phyloP scores from a whole-genome alignment of 2,797 vertebrate species.

The Pachyuromys duprasi region DNA sequence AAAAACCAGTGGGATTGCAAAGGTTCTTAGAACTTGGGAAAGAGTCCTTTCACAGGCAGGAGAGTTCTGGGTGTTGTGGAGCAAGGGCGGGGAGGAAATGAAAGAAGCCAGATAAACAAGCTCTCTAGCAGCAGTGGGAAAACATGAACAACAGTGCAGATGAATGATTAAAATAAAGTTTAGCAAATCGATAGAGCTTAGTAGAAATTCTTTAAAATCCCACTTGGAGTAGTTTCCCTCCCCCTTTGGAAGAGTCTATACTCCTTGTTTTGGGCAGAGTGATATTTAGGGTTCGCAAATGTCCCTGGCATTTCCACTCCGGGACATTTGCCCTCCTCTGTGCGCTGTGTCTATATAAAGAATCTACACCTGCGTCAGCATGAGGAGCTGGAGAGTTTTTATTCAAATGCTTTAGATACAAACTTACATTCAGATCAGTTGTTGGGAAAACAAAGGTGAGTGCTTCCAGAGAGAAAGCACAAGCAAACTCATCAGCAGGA shows the following conservation, averaged over 20 bases:
- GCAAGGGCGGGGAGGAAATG: not conserved
- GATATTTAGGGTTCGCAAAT: conserved; percentile 26
- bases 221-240: not conserved
- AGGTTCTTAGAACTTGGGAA: not conserved
- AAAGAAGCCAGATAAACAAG: not conserved
- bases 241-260: not conserved
- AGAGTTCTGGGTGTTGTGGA: not conserved
- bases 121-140: not conserved
- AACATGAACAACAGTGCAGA: not conserved
- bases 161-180: not conserved
- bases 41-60: not conserved
- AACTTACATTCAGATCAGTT: conserved; percentile 81
- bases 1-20: not conserved
- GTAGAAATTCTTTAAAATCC: not conserved
- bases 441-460: conserved; percentile 79
- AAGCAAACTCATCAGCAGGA: conserved; percentile 58
- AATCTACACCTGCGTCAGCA: conserved; percentile 74
- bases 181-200: not conserved
- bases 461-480: conserved; percentile 62
- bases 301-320: not conserved
- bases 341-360: conserved; percentile 59
- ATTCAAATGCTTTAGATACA: conserved; percentile 76
- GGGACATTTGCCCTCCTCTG: not conserved
- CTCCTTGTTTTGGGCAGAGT: not conserved
- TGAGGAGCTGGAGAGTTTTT: conserved; percentile 68